A percentile compares a stretch with the other conserved stretches of the same genome.
These are phyloP conservation scores for Scartelaos histophorus DNA, from an alignment of 2,113 vertebrate genomes.

Conservation along the genomic window DNA sequence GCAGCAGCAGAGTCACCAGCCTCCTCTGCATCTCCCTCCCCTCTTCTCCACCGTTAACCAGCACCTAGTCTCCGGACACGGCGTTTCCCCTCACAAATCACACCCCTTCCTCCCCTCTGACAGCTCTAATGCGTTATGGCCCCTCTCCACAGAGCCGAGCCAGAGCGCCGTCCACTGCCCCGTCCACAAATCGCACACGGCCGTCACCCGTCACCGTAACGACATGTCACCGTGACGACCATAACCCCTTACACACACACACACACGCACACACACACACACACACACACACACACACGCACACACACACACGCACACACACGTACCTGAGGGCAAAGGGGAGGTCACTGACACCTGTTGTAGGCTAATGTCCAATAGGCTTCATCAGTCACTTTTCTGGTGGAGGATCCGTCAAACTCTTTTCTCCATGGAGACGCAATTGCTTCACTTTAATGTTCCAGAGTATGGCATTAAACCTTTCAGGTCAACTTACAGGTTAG, in stretches of 20 bases:
- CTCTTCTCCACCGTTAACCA: neutral
- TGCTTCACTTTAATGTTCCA: too few relatives aligned
- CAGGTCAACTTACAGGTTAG: too few relatives aligned
- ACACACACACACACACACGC: too few relatives aligned
- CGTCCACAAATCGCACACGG: neutral
- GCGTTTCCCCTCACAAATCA: neutral
- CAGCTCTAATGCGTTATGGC: neutral
- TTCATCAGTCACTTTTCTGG: neutral
- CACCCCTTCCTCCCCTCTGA: neutral
- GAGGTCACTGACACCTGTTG: conserved; percentile 24
- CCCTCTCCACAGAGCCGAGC: neutral
- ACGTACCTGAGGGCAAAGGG: neutral
- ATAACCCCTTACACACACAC: conserved; percentile 33
- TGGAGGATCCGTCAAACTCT: too few relatives aligned
- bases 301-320: neutral
- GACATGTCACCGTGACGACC: conserved; percentile 4
- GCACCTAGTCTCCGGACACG: too few relatives aligned
- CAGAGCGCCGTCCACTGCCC: neutral
- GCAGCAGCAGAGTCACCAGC: neutral
- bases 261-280: too few relatives aligned
- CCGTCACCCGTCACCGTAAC: neutral
- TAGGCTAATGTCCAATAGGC: neutral
- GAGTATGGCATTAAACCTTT: too few relatives aligned
- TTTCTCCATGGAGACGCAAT: too few relatives aligned
- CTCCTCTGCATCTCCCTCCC: neutral